phyloP scores from a whole-genome alignment of 1,140 invertebrate genomes.

The Pomacea maculata region DNA sequence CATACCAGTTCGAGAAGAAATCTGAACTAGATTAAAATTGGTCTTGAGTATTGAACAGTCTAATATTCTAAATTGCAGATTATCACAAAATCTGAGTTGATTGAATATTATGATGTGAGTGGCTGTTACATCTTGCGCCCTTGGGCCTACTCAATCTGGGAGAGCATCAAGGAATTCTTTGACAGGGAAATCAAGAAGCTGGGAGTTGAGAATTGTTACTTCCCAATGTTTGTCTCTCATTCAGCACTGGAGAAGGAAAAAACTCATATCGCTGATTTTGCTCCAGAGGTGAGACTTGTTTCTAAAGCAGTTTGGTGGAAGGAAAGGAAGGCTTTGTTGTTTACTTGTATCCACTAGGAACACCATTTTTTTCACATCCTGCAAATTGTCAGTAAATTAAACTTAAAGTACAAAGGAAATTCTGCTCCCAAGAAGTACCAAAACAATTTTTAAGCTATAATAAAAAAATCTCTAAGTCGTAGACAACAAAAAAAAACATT shows the following conservation, averaged over 20 bases:
- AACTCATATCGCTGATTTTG: conserved; percentile 96
- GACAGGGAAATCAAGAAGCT: conserved; percentile 89
- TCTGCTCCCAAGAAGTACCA: too few relatives aligned
- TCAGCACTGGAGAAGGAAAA: conserved; percentile 94
- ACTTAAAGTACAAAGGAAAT: too few relatives aligned
- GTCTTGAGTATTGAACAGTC: too few relatives aligned
- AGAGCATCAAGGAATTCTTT: conserved; percentile 88
- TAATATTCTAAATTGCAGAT: conserved; percentile 68
- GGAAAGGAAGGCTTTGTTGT: neutral
- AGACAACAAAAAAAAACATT: too few relatives aligned
- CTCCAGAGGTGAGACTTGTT: conserved; percentile 81
- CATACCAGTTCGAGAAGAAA: too few relatives aligned
- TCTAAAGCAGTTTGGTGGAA: neutral
- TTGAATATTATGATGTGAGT: conserved; percentile 99
- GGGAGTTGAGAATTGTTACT: conserved; percentile 97
- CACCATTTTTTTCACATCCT: too few relatives aligned
- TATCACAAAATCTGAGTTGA: conserved; percentile 97
- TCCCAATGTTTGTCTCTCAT: conserved; percentile 97
- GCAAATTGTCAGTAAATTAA: too few relatives aligned
- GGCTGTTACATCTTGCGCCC: conserved; percentile 98
- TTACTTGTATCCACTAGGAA: neutral
- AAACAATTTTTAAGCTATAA: neutral
- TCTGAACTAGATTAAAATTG: too few relatives aligned
- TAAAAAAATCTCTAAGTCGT: too few relatives aligned
- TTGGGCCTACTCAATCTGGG: conserved; percentile 98